Percentiles rank a stretch among this genome's conserved stretches.
Conservation (phyloP, 2,888 invertebrate species). For the Dasysyrphus albostriatus region DNA sequence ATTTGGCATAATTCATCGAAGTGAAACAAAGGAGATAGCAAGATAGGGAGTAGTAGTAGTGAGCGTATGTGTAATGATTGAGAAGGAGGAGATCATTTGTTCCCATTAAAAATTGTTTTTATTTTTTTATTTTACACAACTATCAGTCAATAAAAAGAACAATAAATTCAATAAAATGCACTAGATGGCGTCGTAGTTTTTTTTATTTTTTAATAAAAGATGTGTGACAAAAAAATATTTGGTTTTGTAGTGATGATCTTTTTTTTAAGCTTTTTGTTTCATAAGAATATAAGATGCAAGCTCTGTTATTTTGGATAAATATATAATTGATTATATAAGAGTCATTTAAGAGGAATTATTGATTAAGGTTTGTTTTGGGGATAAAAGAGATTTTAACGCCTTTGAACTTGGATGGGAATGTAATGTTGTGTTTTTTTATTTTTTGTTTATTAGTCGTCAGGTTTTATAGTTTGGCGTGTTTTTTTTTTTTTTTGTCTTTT, state of each 20-base stretch:
- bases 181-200: slow-evolving; percentile 48
- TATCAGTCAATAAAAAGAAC: slow-evolving; percentile 62
- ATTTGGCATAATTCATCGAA: slow-evolving; percentile 65
- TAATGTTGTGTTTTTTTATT: slow-evolving; percentile 15
- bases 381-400: slow-evolving; percentile 22
- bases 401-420: slow-evolving; percentile 69
- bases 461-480: slow-evolving; percentile 7
- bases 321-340: slow-evolving; percentile 2
- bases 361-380: neutral
- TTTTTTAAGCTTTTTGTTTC: slow-evolving; percentile 31
- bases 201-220: neutral
- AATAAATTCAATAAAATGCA: slow-evolving; percentile 54
- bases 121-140: slow-evolving; percentile 64
- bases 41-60: slow-evolving; percentile 19
- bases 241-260: neutral
- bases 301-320: neutral
- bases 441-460: slow-evolving; percentile 13
- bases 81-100: slow-evolving; percentile 68
- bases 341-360: slow-evolving; percentile 14
- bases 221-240: slow-evolving; percentile 24
- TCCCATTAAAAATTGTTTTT: slow-evolving; percentile 39
- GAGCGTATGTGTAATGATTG: slow-evolving; percentile 61
- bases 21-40: slow-evolving; percentile 14
- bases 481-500: neutral
- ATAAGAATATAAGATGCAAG: slow-evolving; percentile 28